phyloP scores from a whole-genome alignment of 2,888 invertebrate genomes.

The Boloria selene region DNA sequence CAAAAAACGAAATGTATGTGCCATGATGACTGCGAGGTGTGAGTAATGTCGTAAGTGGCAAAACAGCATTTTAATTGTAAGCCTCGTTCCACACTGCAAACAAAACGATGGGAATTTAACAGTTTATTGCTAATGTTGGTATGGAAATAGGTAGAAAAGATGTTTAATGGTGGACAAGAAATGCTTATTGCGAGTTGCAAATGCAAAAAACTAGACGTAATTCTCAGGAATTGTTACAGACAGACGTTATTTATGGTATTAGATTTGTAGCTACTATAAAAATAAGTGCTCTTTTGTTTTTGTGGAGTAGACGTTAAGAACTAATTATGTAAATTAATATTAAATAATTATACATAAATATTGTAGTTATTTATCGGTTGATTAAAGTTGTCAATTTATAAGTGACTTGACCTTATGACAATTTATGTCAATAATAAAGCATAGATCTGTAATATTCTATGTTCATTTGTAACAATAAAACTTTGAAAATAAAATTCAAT shows the following conservation, averaged over 20 bases:
- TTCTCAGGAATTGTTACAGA: constrained; percentile 35
- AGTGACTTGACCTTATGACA: too few relatives aligned
- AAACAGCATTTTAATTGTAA: constrained; percentile 67
- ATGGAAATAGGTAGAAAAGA: constrained; percentile 52
- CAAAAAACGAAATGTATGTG: constrained; percentile 65
- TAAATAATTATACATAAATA: neutral
- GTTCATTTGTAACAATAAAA: too few relatives aligned
- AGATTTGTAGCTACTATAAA: constrained; percentile 21
- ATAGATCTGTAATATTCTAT: too few relatives aligned
- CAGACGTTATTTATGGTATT: constrained; percentile 33
- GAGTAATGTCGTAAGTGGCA: constrained; percentile 69
- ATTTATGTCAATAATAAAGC: too few relatives aligned
- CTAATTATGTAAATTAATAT: neutral
- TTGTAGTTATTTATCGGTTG: too few relatives aligned
- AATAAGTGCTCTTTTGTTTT: constrained; percentile 15
- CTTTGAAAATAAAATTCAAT: too few relatives aligned
- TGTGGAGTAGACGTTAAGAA: neutral
- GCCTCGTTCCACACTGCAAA: constrained; percentile 55
- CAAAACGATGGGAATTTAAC: constrained; percentile 59
- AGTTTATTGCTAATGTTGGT: constrained; percentile 51
- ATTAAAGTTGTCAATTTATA: too few relatives aligned
- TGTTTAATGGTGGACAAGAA: constrained; percentile 47
- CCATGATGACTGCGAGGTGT: constrained; percentile 67
- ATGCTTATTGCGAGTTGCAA: constrained; percentile 44
- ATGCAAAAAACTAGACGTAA: constrained; percentile 32